Percentiles rank a stretch among this genome's conserved stretches.
Conservation (phyloP, 2,888 invertebrate species). For the Galeruca laticollis region DNA sequence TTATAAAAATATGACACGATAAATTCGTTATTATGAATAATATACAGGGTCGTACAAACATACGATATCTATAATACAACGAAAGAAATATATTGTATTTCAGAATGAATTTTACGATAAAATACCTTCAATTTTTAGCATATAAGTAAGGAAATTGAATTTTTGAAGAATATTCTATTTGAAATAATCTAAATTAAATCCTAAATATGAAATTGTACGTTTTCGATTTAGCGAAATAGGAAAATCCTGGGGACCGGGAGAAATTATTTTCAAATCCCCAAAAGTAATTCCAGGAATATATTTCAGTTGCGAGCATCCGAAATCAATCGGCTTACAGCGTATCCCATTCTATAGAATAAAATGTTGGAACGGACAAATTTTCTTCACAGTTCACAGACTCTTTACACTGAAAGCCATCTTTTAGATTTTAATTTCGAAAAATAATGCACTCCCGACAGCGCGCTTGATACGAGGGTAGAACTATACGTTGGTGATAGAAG, state of each 20-base stretch:
- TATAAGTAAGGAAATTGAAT: too few relatives aligned
- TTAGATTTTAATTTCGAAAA: conserved; percentile 59
- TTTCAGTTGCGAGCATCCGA: conserved; percentile 43
- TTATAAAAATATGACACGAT: too few relatives aligned
- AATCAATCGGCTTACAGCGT: conserved; percentile 53
- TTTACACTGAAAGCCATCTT: conserved; percentile 56
- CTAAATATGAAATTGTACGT: not conserved
- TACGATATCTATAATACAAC: too few relatives aligned
- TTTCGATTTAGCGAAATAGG: conserved; percentile 6
- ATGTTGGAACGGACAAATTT: conserved; percentile 48
- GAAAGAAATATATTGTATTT: too few relatives aligned
- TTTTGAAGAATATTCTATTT: too few relatives aligned
- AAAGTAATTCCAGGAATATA: conserved; percentile 49
- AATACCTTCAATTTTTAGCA: too few relatives aligned
- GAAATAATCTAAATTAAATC: conserved; percentile 14
- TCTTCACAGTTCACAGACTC: conserved; percentile 54
- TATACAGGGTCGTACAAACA: too few relatives aligned
- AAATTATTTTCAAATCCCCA: conserved; percentile 46
- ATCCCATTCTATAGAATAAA: conserved; percentile 46
- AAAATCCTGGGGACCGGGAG: conserved; percentile 9
- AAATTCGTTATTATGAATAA: too few relatives aligned
- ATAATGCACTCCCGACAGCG: conserved; percentile 37
- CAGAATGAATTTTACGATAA: too few relatives aligned
- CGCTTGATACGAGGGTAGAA: conserved; percentile 35
- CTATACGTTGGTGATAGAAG: too few relatives aligned